phyloP scores from a whole-genome alignment of 2,797 vertebrate species.

The Crenichthys baileyi region DNA sequence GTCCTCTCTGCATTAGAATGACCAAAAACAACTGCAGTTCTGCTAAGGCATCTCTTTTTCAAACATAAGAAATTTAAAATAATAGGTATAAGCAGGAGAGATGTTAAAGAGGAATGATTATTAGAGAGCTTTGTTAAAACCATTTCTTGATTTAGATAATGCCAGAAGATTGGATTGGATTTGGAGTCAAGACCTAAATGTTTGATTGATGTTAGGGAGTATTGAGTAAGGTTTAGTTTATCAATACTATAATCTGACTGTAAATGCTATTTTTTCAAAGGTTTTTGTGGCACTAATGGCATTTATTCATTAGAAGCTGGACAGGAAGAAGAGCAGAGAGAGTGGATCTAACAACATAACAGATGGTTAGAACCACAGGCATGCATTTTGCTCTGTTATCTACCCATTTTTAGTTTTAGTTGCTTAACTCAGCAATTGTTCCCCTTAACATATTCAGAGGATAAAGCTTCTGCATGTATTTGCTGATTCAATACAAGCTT shows the following conservation, averaged over 20 bases:
- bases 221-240: background rate
- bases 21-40: background rate
- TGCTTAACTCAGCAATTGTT: background rate
- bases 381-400: too few species aligned
- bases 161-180: background rate
- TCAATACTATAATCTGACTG: too few species aligned
- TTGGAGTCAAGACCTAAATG: background rate
- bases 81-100: background rate
- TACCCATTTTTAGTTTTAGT: background rate
- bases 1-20: conserved; percentile 1
- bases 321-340: too few species aligned
- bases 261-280: too few species aligned
- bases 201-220: background rate
- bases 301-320: too few species aligned
- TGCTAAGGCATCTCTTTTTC: background rate
- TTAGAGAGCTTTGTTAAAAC: background rate
- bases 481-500: background rate
- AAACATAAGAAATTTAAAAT: too few species aligned
- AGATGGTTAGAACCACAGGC: background rate
- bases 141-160: background rate
- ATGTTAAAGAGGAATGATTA: background rate
- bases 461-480: background rate
- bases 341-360: background rate
- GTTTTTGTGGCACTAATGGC: too few species aligned
- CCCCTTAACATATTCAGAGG: background rate